Conservation (phyloP, 2,113 vertebrate genomes). For the Rhinolophus sinicus region DNA sequence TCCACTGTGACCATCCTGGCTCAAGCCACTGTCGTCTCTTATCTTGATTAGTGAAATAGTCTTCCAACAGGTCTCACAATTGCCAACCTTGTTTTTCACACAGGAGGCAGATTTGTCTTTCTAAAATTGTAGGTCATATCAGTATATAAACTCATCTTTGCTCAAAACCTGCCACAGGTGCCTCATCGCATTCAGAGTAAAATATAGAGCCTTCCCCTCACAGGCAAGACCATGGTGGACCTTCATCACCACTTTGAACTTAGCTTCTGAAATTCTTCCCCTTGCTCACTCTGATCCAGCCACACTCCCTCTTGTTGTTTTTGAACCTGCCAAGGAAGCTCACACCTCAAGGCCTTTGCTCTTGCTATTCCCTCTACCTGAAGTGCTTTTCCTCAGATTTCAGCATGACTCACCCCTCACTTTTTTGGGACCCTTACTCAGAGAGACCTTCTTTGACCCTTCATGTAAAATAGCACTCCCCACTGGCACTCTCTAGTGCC, state of each 20-base stretch:
- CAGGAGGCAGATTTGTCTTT: not conserved
- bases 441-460: not conserved
- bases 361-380: not conserved
- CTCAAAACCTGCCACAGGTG: not conserved
- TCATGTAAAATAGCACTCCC: not conserved
- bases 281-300: not conserved
- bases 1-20: not conserved
- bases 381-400: not conserved
- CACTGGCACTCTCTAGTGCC: not conserved
- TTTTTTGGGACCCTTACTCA: not conserved
- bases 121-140: not conserved
- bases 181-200: not conserved
- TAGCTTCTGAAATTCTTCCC: not conserved
- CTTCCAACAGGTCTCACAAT: not conserved
- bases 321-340: not conserved
- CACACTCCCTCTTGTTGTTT: not conserved
- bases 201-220: not conserved
- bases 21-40: not conserved
- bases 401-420: not conserved
- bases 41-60: not conserved
- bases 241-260: not conserved
- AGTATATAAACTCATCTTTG: not conserved
- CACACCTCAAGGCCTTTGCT: not conserved
- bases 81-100: not conserved
- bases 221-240: not conserved